Evolutionary conservation across 2,888 invertebrate species (phyloP).

Genomic region (Adelognathus sp.): DNA sequence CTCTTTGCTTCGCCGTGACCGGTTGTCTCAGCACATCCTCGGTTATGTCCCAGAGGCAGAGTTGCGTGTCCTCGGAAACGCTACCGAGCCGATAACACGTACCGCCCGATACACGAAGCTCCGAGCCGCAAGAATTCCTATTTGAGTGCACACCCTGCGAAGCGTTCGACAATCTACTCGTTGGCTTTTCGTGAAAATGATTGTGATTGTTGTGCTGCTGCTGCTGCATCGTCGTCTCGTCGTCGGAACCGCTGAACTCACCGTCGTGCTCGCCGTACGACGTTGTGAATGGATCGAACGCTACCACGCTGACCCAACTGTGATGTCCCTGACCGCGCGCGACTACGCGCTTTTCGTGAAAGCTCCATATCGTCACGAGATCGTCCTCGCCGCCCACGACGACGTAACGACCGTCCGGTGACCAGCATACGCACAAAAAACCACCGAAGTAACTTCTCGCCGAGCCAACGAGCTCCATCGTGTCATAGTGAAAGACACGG

Average conservation of each 20-base stretch:
- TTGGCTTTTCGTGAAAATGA: constrained; percentile 73
- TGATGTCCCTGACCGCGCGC: constrained; percentile 99
- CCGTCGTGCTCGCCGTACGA: constrained; percentile 84
- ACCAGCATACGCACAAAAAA: constrained; percentile 98
- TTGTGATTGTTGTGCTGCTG: constrained; percentile 73
- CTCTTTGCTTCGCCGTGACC: constrained; percentile 80
- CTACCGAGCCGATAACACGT: constrained; percentile 94
- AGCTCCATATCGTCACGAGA: constrained; percentile 98
- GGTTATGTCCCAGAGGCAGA: constrained; percentile 99
- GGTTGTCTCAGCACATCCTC: constrained; percentile 95
- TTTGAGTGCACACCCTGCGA: constrained; percentile 76
- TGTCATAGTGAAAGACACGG: constrained; percentile 97
- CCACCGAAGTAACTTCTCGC: constrained; percentile 99
- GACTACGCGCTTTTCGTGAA: constrained; percentile 94
- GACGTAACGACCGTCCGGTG: constrained; percentile 96
- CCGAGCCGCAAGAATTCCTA: constrained; percentile 80
- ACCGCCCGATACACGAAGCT: constrained; percentile 80
- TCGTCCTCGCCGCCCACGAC: constrained; percentile 99
- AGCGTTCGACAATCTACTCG: constrained; percentile 73
- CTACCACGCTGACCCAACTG: constrained; percentile 98
- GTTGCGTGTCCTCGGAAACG: constrained; percentile 98
- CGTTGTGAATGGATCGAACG: constrained; percentile 94
- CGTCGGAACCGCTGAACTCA: constrained; percentile 84
- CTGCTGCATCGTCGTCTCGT: constrained; percentile 83
- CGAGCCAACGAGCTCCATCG: constrained; percentile 96